Percentiles rank a stretch among this genome's conserved stretches.
These are phyloP conservation scores for Sparidentex hasta DNA, from an alignment of 2,797 vertebrate species.

Conservation along the genomic window DNA sequence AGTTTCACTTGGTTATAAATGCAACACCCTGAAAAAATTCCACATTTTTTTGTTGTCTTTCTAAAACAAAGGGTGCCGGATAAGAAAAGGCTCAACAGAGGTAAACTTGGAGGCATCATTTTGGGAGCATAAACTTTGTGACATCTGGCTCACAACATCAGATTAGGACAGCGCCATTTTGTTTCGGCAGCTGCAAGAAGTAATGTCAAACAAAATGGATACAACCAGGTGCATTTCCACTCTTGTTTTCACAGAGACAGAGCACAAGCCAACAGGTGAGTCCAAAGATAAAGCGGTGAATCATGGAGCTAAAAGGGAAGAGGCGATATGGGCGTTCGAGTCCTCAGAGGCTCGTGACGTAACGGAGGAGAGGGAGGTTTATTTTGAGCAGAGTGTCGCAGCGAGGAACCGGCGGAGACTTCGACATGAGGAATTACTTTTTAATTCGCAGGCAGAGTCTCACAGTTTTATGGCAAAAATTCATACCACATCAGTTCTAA, in stretches of 20 bases:
- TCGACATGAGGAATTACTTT: not conserved
- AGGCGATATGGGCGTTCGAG: constrained; percentile 13
- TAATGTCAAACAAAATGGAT: constrained; percentile 19
- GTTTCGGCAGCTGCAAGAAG: constrained; percentile 10
- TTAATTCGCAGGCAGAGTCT: not conserved
- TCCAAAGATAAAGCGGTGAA: constrained; percentile 12
- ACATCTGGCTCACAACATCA: no score
- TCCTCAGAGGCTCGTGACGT: constrained; percentile 47
- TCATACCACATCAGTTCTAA: not conserved
- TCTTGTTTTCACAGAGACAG: not conserved
- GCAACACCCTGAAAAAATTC: not conserved
- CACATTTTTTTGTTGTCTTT: not conserved
- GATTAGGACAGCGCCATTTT: constrained; percentile 6
- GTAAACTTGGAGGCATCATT: not conserved
- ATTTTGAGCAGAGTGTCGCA: constrained; percentile 62
- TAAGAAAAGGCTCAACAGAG: not conserved
- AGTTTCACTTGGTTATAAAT: not conserved
- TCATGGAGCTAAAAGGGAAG: constrained; percentile 22
- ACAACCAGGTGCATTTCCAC: not conserved
- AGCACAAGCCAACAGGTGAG: constrained; percentile 1
- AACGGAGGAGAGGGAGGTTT: constrained; percentile 44
- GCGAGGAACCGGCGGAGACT: constrained; percentile 11
- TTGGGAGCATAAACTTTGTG: not conserved
- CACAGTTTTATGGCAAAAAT: not conserved
- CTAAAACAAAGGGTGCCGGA: not conserved